Percentiles rank a stretch among this genome's conserved stretches.
Conservation (phyloP, 1,140 invertebrate genomes). For the Spodoptera litura region DNA sequence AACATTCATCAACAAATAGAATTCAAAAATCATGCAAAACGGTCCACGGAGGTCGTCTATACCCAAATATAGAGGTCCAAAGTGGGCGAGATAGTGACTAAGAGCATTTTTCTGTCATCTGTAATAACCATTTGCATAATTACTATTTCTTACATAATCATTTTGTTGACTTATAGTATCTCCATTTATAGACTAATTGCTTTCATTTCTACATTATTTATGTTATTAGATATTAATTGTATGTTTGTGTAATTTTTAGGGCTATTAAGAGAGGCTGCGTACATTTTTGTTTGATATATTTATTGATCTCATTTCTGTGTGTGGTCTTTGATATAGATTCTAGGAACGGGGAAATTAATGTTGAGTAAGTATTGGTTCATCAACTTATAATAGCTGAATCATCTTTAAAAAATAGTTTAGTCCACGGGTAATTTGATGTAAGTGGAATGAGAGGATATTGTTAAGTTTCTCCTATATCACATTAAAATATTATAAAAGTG, state of each 20-base stretch:
- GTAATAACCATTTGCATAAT: constrained; percentile 21
- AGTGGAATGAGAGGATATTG: no score
- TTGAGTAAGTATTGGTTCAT: no score
- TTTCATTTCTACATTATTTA: constrained; percentile 25
- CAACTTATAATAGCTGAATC: no score
- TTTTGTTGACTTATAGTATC: not conserved
- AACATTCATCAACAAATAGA: constrained; percentile 13
- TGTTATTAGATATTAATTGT: constrained; percentile 23
- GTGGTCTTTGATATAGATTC: not conserved
- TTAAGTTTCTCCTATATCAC: no score
- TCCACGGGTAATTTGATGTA: no score
- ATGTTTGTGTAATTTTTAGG: constrained; percentile 12
- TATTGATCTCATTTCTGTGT: constrained; percentile 10
- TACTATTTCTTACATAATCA: constrained; percentile 2
- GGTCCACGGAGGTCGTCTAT: constrained; percentile 10
- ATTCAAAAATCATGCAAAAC: constrained; percentile 13
- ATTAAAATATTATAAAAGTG: no score
- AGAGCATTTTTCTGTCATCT: constrained; percentile 34
- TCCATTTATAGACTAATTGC: not conserved
- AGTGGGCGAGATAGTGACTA: constrained; percentile 13
- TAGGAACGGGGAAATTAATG: no score
- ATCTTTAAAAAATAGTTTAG: no score
- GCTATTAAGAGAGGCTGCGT: constrained; percentile 21
- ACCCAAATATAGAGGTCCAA: constrained; percentile 14
- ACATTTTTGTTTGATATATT: constrained; percentile 16